Base-by-base conservation (phyloP, 1,140 invertebrate species). In the Zaprionus kolodkinae region DNA sequence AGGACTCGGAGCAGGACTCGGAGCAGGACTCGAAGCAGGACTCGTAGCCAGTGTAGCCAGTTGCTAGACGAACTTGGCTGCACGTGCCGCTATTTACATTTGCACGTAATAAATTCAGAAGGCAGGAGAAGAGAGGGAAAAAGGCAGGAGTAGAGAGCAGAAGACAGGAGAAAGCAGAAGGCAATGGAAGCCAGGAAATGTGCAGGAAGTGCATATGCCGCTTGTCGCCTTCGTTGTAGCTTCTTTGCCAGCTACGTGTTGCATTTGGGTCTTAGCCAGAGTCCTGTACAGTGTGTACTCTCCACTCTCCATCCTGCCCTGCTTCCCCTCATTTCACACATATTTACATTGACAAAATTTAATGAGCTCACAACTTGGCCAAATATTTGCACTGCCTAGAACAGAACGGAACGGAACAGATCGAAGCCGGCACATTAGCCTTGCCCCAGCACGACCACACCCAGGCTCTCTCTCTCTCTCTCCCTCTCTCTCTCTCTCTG, bases 81-180 rank as follows among this genome's bases (percentile, higher is more conserved):
- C 79, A 91, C 89, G 88, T 91, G 89, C 89, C 72, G 76, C 89
- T 89, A 91, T 91, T 91, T 91, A 91, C 88, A 91, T 89, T 91
- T 91, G 81, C 89, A 91, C 88, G 79, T 91, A 83, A 91, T 91
- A 91, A 91, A 91, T 91, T 89, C 81, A 67, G 48, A 71, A 30
- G 36, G 30, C 35, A 55, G 7, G 33, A 68, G 25, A 1, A 21
- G 21, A 21, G 43, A 11, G 40, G 3, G 61, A 33, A 55, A 54
- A 70, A 80, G 81, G 73, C 83, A 76, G 83, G 21, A 21, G n/a
- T n/a, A n/a, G 48, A 61, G 21, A 30, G 30, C 35, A 55, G 7
- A 33, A 68, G 25, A 2, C 21, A 21, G 21, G 30, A 11, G 40
- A n/a, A n/a, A n/a, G 3, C 52, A 17, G 61, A 33, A 55, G 60